Conservation (phyloP, 2,888 invertebrate species). For the Drosophila neonasuta region DNA sequence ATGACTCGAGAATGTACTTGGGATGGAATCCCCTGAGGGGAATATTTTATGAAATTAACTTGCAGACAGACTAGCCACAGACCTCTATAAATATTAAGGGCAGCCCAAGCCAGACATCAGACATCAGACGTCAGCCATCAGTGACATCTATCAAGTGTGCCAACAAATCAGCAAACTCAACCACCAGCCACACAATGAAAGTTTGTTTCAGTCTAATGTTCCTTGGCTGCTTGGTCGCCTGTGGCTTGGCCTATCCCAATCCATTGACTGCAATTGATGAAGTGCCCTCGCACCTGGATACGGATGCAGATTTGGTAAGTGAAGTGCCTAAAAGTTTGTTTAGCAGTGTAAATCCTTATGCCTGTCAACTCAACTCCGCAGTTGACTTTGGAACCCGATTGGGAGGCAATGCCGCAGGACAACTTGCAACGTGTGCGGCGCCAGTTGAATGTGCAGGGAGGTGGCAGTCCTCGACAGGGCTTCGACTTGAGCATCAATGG, state of each 20-base stretch:
- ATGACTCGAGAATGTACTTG: slow-evolving; percentile 51
- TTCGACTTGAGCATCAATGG: slow-evolving; percentile 64
- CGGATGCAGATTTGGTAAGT: slow-evolving; percentile 16
- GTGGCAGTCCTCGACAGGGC: slow-evolving; percentile 71
- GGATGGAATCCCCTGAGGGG: slow-evolving; percentile 44
- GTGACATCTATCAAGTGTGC: not conserved
- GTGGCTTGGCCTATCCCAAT: slow-evolving; percentile 17
- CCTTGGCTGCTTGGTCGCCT: slow-evolving; percentile 10
- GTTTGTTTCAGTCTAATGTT: slow-evolving; percentile 14
- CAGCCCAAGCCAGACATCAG: not conserved
- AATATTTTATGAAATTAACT: slow-evolving; percentile 11
- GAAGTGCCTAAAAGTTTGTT: not conserved
- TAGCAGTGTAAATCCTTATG: slow-evolving; percentile 12
- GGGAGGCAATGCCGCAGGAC: not conserved
- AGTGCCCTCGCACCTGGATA: not conserved
- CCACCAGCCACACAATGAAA: slow-evolving; percentile 25
- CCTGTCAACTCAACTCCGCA: slow-evolving; percentile 2
- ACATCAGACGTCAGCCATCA: slow-evolving; percentile 1
- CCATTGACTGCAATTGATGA: slow-evolving; percentile 6
- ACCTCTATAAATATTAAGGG: slow-evolving; percentile 7
- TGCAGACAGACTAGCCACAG: slow-evolving; percentile 8
- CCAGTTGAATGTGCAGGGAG: slow-evolving; percentile 53
- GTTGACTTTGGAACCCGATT: not conserved
- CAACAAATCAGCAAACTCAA: slow-evolving; percentile 2
- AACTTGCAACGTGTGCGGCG: slow-evolving; percentile 44